These are phyloP conservation scores for Xanthorhoe spadicearia DNA, from an alignment of 2,888 invertebrate species.

Conservation along the genomic window DNA sequence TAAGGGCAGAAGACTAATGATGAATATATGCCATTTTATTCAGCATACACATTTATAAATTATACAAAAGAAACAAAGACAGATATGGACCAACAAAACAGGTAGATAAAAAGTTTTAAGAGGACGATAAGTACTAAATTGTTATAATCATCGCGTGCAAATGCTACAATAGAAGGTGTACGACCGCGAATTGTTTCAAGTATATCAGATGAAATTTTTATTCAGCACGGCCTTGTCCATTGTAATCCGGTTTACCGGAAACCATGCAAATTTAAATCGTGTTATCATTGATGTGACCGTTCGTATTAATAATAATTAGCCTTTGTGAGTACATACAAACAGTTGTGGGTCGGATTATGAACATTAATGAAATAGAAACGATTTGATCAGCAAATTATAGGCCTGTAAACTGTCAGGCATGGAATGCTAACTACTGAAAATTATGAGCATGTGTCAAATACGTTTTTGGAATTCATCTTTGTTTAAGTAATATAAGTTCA, in stretches of 20 bases:
- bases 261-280: slow-evolving; percentile 12
- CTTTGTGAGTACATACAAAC: slow-evolving; percentile 5
- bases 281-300: slow-evolving; percentile 6
- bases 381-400: background rate
- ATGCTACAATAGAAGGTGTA: background rate
- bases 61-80: no score
- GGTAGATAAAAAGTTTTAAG: no score
- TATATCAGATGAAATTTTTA: background rate
- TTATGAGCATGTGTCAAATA: no score
- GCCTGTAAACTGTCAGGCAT: background rate
- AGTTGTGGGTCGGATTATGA: background rate
- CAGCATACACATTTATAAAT: no score
- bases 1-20: no score
- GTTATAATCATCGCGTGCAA: no score
- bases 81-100: no score
- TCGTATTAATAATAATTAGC: slow-evolving; percentile 24
- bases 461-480: no score
- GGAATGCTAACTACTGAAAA: background rate
- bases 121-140: no score
- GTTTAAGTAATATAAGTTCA: no score
- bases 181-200: background rate
- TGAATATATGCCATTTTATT: no score
- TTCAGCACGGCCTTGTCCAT: background rate
- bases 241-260: slow-evolving; percentile 5
- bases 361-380: background rate